A percentile compares a stretch with the other conserved stretches of the same genome.
Evolutionary conservation across 1,140 invertebrate species (phyloP).

Genomic region (Conus ventricosus): DNA sequence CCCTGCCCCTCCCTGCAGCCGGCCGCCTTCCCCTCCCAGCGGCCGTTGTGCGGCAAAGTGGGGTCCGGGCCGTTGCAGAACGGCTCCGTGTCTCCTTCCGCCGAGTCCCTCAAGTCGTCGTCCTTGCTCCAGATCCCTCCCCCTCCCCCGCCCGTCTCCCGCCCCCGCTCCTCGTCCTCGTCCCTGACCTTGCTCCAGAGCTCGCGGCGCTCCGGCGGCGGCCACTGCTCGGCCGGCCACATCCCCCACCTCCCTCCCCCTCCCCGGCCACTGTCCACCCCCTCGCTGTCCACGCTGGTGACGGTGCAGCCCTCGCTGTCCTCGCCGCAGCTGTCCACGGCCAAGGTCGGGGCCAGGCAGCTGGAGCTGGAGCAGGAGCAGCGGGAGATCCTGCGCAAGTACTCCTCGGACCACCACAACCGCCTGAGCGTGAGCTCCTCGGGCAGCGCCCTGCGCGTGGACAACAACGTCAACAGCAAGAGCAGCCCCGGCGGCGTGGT

Average conservation of each 20-base stretch:
- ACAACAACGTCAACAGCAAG: neutral
- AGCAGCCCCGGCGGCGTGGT: neutral
- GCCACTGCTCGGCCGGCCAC: neutral
- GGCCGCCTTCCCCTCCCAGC: neutral
- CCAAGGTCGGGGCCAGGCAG: neutral
- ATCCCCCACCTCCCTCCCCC: conserved; percentile 20
- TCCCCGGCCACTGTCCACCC: neutral
- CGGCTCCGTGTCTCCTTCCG: conserved; percentile 4
- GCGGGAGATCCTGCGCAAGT: conserved; percentile 1
- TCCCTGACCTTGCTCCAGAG: neutral
- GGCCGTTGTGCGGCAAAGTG: neutral
- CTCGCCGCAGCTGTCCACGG: neutral
- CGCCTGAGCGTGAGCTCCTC: neutral
- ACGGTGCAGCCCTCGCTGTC: neutral
- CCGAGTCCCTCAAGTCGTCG: conserved; percentile 1
- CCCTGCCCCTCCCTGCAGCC: neutral
- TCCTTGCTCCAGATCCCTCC: neutral
- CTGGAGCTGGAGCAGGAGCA: neutral
- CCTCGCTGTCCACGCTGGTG: neutral
- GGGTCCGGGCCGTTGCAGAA: neutral
- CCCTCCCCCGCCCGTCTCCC: neutral
- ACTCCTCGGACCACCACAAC: neutral
- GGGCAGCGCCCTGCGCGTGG: neutral
- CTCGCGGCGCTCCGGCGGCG: neutral
- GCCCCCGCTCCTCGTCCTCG: neutral